Evolutionary conservation across 2,888 invertebrate species (phyloP).

Genomic region (Ypsolopha sequella): DNA sequence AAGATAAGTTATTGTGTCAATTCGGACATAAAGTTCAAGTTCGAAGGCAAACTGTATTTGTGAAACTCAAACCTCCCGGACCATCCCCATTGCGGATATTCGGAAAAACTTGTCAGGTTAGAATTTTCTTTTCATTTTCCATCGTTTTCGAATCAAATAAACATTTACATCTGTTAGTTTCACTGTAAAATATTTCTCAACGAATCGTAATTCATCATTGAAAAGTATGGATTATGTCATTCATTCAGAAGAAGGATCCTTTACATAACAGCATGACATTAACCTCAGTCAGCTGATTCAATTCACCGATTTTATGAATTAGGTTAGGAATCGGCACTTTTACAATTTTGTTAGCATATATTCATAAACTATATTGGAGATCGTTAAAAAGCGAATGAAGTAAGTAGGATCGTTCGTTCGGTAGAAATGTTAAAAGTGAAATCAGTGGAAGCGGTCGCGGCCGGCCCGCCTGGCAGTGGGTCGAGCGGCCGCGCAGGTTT

Average conservation of each 20-base stretch:
- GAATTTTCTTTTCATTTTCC: slow-evolving; percentile 16
- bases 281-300: slow-evolving; percentile 40
- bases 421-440: slow-evolving; percentile 59
- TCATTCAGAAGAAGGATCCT: slow-evolving; percentile 19
- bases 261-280: slow-evolving; percentile 45
- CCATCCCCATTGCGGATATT: slow-evolving; percentile 68
- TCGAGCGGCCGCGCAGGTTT: slow-evolving; percentile 50
- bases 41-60: slow-evolving; percentile 77
- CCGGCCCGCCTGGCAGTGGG: slow-evolving; percentile 46
- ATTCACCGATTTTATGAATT: slow-evolving; percentile 12
- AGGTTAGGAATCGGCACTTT: neutral
- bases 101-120: slow-evolving; percentile 66
- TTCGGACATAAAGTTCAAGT: slow-evolving; percentile 76
- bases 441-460: slow-evolving; percentile 25
- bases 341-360: neutral
- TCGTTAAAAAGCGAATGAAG: neutral
- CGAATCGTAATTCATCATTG: neutral
- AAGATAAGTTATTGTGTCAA: slow-evolving; percentile 84
- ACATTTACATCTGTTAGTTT: slow-evolving; percentile 9
- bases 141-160: neutral
- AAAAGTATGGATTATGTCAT: slow-evolving; percentile 11
- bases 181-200: neutral
- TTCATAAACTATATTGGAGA: neutral
- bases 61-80: slow-evolving; percentile 77
- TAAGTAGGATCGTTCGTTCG: slow-evolving; percentile 26